Evolutionary conservation across 1,140 invertebrate species (phyloP).

Genomic region (Varroa destructor): DNA sequence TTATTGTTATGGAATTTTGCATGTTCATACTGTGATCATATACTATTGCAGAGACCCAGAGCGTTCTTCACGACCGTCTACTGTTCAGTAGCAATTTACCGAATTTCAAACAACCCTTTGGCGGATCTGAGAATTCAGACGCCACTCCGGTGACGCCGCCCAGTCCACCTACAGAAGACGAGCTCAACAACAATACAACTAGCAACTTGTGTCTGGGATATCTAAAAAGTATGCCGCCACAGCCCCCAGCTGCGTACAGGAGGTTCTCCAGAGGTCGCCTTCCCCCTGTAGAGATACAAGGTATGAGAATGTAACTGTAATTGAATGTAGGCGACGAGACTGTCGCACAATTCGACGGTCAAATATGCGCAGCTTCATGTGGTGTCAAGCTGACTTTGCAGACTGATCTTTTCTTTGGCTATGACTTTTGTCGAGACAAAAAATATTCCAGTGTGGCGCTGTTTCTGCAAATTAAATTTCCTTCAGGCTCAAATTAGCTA

Average conservation of each 20-base stretch:
- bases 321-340: too few species aligned
- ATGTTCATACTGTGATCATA: too few species aligned
- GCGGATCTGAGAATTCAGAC: slow-evolving; percentile 3
- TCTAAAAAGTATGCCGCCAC: slow-evolving; percentile 12
- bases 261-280: slow-evolving; percentile 14
- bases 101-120: not conserved
- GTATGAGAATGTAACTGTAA: not conserved
- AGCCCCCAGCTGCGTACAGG: not conserved
- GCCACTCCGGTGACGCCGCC: slow-evolving; percentile 9
- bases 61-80: slow-evolving; percentile 26
- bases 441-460: too few species aligned
- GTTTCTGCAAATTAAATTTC: too few species aligned
- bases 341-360: too few species aligned
- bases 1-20: too few species aligned
- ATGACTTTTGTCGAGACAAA: too few species aligned
- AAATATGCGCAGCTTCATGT: too few species aligned
- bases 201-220: slow-evolving; percentile 4
- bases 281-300: slow-evolving; percentile 23
- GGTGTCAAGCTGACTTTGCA: too few species aligned
- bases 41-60: not conserved
- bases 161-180: slow-evolving; percentile 13
- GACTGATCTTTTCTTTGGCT: too few species aligned
- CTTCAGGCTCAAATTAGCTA: too few species aligned
- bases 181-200: not conserved
- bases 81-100: slow-evolving; percentile 3